Percentiles rank a stretch among this genome's conserved stretches.
These are phyloP conservation scores for Bradypus variegatus DNA, from an alignment of 2,797 vertebrate species.

Conservation along the genomic window DNA sequence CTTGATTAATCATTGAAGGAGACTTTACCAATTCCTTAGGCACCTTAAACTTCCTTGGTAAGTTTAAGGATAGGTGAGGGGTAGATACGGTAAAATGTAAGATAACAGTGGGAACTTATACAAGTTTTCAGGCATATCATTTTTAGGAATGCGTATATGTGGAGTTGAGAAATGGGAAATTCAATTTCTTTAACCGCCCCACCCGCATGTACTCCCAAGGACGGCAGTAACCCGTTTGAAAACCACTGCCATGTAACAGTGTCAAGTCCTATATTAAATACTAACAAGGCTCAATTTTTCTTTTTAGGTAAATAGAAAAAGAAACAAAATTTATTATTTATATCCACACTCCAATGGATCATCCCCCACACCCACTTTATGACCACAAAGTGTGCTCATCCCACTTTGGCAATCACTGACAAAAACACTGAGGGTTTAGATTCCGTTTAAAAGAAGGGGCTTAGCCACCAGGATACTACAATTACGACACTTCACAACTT, in stretches of 20 bases:
- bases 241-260: background rate
- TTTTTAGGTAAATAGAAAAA: background rate
- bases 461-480: no score
- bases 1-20: background rate
- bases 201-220: background rate
- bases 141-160: background rate
- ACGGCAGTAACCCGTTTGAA: background rate
- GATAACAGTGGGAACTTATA: background rate
- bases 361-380: background rate
- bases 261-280: background rate
- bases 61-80: background rate
- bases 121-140: background rate
- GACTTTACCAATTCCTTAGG: background rate
- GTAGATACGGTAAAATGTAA: background rate
- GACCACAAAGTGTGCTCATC: background rate
- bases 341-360: background rate
- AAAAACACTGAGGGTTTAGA: background rate
- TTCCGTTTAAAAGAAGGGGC: background rate
- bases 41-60: background rate
- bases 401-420: background rate
- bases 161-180: background rate
- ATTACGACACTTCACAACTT: background rate
- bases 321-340: background rate
- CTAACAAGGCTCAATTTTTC: background rate
- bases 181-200: background rate